These are phyloP conservation scores for Conus betulinus DNA, from an alignment of 1,140 invertebrate genomes.

Conservation along the genomic window DNA sequence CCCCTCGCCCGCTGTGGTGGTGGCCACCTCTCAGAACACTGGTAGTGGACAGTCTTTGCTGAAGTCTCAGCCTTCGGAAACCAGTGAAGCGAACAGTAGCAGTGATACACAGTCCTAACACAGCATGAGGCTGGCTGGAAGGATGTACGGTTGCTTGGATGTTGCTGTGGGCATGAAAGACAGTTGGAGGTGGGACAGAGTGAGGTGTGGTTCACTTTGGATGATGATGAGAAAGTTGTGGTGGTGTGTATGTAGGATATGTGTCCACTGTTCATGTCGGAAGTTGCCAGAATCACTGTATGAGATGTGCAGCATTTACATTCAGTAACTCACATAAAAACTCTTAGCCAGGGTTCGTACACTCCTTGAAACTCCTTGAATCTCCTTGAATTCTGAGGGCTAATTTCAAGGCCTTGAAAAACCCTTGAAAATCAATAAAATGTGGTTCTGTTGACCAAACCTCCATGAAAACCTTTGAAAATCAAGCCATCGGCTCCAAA, in stretches of 20 bases:
- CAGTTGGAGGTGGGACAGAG: not conserved
- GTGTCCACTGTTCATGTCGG: no score
- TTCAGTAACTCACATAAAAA: no score
- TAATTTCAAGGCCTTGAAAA: no score
- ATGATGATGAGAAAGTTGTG: not conserved
- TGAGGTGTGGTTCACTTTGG: not conserved
- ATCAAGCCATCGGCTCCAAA: no score
- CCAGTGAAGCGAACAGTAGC: not conserved
- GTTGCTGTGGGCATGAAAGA: not conserved
- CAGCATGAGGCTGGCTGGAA: not conserved
- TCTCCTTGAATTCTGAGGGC: no score
- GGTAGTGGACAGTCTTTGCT: conserved; percentile 4
- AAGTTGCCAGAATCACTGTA: no score
- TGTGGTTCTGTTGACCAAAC: no score
- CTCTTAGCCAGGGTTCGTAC: no score
- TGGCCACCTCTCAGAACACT: conserved; percentile 2
- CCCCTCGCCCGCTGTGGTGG: conserved; percentile 11
- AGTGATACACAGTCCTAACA: not conserved
- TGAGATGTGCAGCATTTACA: no score
- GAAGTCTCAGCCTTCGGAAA: conserved; percentile 13
- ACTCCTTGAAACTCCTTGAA: no score
- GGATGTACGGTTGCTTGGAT: not conserved
- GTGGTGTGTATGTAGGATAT: not conserved
- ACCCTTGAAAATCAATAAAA: no score
- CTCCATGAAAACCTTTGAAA: no score